These are phyloP conservation scores for Operophtera brumata DNA, from an alignment of 2,888 invertebrate genomes.

Conservation along the genomic window DNA sequence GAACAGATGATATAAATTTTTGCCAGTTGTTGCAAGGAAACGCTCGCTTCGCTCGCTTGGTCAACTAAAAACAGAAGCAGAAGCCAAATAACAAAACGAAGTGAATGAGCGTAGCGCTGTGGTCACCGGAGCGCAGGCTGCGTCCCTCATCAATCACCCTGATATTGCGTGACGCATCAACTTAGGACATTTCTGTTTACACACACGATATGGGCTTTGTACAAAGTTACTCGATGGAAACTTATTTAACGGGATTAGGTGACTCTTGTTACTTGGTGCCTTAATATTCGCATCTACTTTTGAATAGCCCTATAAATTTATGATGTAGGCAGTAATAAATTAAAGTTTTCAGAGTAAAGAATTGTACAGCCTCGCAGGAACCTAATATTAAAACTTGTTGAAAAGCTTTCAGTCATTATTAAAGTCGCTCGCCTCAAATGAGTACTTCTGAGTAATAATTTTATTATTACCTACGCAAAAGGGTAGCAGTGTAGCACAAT, in stretches of 20 bases:
- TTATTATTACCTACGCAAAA: too few species aligned
- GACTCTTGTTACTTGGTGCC: conserved; percentile 5
- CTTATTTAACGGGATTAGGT: conserved; percentile 14
- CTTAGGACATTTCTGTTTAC: conserved; percentile 59
- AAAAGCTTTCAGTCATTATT: too few species aligned
- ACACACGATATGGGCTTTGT: conserved; percentile 23
- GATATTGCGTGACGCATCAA: conserved; percentile 73
- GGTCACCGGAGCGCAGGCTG: conserved; percentile 31
- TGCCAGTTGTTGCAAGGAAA: too few species aligned
- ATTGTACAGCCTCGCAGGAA: too few species aligned
- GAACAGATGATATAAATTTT: too few species aligned
- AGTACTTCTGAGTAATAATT: not conserved
- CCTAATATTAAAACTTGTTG: too few species aligned
- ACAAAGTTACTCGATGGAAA: conserved; percentile 15
- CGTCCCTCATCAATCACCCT: conserved; percentile 63
- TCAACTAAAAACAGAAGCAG: not conserved
- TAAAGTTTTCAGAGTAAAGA: too few species aligned
- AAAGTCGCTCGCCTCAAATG: not conserved
- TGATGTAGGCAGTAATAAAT: too few species aligned
- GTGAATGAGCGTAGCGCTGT: conserved; percentile 35
- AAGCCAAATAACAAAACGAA: conserved; percentile 10
- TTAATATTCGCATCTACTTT: not conserved
- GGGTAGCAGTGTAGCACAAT: too few species aligned
- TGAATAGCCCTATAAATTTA: not conserved
- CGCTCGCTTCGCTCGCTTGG: too few species aligned